Evolutionary conservation across 1,140 invertebrate species (phyloP).

Genomic region (Belonocnema kinseyi): DNA sequence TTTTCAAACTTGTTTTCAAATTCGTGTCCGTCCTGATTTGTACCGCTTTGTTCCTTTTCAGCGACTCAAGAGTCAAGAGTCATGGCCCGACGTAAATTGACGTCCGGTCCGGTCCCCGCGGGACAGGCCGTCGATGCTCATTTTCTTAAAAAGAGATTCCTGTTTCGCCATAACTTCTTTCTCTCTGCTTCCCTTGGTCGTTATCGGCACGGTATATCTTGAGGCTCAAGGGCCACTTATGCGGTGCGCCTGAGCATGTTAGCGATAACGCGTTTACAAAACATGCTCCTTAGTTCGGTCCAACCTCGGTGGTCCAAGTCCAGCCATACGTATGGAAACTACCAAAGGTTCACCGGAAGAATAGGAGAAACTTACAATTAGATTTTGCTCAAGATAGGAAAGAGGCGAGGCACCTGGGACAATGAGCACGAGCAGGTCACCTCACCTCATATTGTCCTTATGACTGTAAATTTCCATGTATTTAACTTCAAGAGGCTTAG

Average conservation of each 20-base stretch:
- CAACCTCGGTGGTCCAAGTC: slow-evolving; percentile 16
- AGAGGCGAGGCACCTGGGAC: slow-evolving; percentile 13
- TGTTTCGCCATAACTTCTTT: slow-evolving; percentile 13
- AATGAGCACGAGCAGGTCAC: neutral
- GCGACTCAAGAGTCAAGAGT: neutral
- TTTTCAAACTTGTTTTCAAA: neutral
- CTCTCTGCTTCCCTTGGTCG: slow-evolving; percentile 30
- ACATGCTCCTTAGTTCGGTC: slow-evolving; percentile 39
- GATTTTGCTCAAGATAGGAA: neutral
- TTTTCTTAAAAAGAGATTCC: slow-evolving; percentile 27
- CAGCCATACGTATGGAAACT: slow-evolving; percentile 15
- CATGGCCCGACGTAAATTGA: slow-evolving; percentile 28
- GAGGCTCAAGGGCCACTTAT: slow-evolving; percentile 33
- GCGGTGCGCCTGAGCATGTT: slow-evolving; percentile 42
- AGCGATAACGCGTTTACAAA: slow-evolving; percentile 58
- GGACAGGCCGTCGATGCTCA: neutral
- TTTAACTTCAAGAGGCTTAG: too few species aligned
- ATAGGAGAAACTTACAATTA: slow-evolving; percentile 7
- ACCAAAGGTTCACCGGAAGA: slow-evolving; percentile 21
- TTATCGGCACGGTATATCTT: slow-evolving; percentile 32
- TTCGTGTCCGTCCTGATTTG: neutral
- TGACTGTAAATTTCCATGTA: too few species aligned
- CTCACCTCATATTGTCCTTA: too few species aligned
- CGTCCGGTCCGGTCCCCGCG: neutral
- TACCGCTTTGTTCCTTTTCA: neutral